Conservation (phyloP, 2,888 invertebrate species). For the Mythimna loreyi region DNA sequence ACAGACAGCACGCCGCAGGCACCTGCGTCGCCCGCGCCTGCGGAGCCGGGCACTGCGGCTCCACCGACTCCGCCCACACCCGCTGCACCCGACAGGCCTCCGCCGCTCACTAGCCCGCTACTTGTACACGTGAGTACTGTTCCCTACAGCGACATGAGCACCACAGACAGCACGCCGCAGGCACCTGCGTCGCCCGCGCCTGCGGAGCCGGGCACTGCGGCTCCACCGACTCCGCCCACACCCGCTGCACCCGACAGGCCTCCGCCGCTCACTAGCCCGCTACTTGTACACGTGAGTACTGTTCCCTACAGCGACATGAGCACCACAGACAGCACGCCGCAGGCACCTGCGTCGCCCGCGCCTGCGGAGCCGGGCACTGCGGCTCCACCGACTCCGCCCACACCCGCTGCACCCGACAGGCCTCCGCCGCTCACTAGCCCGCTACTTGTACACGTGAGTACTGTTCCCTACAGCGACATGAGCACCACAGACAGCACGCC, state of each 20-base stretch:
- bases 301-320: slow-evolving; percentile 38
- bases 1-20: slow-evolving; percentile 48
- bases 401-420: slow-evolving; percentile 21
- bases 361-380: not conserved
- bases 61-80: slow-evolving; percentile 6
- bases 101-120: slow-evolving; percentile 13
- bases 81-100: slow-evolving; percentile 21
- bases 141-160: slow-evolving; percentile 39
- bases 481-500: slow-evolving; percentile 42
- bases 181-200: slow-evolving; percentile 30
- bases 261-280: slow-evolving; percentile 14
- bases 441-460: slow-evolving; percentile 2
- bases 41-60: not conserved
- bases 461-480: slow-evolving; percentile 35
- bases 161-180: slow-evolving; percentile 41
- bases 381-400: not conserved
- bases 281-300: slow-evolving; percentile 1
- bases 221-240: slow-evolving; percentile 5
- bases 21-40: slow-evolving; percentile 18
- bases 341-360: slow-evolving; percentile 32
- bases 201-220: not conserved
- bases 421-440: slow-evolving; percentile 19
- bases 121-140: not conserved
- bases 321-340: slow-evolving; percentile 39
- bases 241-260: slow-evolving; percentile 23